These are phyloP conservation scores for Drosophila meridiana DNA, from an alignment of 2,888 invertebrate species.

Conservation along the genomic window DNA sequence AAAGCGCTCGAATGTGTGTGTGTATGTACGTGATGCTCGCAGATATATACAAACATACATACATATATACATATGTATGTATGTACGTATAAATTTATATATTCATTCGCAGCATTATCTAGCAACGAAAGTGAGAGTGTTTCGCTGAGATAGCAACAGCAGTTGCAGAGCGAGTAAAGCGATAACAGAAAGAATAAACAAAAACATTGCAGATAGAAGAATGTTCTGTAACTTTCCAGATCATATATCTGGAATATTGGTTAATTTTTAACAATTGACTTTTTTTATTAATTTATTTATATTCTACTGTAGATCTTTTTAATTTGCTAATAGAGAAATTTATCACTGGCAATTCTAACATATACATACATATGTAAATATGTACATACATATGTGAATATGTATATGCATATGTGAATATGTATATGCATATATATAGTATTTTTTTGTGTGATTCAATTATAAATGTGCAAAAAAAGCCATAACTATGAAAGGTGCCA, in stretches of 20 bases:
- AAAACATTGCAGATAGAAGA: neutral
- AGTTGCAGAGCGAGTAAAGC: constrained; percentile 4
- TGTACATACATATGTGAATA: neutral
- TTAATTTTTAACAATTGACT: neutral
- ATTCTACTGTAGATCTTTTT: neutral
- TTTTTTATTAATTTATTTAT: neutral
- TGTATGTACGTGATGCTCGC: constrained; percentile 17
- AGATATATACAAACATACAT: constrained; percentile 3
- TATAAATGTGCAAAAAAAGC: neutral
- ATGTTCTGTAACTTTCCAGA: constrained; percentile 14
- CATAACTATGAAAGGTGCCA: neutral
- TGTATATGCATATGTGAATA: constrained; percentile 1
- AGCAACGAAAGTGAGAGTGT: constrained; percentile 60
- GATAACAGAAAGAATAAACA: constrained; percentile 11
- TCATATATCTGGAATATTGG: neutral
- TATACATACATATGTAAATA: neutral
- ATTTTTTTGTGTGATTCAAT: constrained; percentile 1
- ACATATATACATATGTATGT: constrained; percentile 2
- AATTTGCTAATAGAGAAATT: neutral
- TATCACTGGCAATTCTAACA: neutral
- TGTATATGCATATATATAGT: constrained; percentile 1
- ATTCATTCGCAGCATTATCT: constrained; percentile 43
- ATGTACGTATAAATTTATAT: neutral
- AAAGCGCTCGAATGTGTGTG: constrained; percentile 40
- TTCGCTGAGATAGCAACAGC: constrained; percentile 15